These are phyloP conservation scores for Saguinus midas DNA, from an alignment of 2,113 vertebrate species.

Conservation along the genomic window DNA sequence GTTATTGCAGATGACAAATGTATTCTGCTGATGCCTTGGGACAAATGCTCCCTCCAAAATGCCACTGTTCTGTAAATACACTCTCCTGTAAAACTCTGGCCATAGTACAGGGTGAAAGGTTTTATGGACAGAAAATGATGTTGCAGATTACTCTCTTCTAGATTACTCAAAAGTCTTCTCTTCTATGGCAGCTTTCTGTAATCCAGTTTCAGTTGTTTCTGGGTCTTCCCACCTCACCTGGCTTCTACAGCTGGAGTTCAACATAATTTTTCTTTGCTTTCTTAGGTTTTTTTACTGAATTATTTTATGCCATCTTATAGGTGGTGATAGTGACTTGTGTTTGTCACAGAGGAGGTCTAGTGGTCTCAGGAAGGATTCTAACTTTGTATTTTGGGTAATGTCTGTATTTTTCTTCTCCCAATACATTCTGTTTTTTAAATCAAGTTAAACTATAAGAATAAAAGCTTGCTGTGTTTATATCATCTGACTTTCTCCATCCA, in stretches of 20 bases:
- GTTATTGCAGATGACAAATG: slow-evolving; percentile 62
- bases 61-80: slow-evolving; percentile 53
- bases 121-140: slow-evolving; percentile 23
- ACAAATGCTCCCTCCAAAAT: slow-evolving; percentile 64
- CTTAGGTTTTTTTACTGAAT: neutral
- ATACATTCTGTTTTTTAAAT: neutral
- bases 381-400: neutral
- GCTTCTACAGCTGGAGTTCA: neutral
- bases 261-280: neutral
- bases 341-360: neutral
- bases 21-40: slow-evolving; percentile 45
- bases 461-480: neutral
- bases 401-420: neutral
- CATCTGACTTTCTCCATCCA: neutral
- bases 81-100: slow-evolving; percentile 23
- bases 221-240: neutral
- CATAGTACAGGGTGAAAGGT: neutral
- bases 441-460: slow-evolving; percentile 2
- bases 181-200: neutral
- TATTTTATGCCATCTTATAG: neutral
- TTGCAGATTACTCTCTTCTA: neutral
- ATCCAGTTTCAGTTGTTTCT: neutral
- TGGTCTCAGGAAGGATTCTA: neutral
- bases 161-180: neutral
- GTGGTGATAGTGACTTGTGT: neutral